These are phyloP conservation scores for Pterostichus madidus DNA, from an alignment of 2,888 invertebrate genomes.

Conservation along the genomic window DNA sequence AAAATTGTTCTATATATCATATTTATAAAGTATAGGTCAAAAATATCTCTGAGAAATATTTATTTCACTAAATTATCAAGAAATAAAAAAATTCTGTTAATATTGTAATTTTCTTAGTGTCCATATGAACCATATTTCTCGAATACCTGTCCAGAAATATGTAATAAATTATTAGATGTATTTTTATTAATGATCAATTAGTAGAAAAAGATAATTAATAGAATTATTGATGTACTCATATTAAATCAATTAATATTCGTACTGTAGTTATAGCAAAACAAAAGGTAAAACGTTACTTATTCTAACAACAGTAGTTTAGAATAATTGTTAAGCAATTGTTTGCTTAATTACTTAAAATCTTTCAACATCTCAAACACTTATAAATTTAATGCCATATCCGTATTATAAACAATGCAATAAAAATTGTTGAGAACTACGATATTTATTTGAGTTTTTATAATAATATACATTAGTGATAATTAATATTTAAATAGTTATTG, in stretches of 20 bases:
- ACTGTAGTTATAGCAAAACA: slow-evolving; percentile 6
- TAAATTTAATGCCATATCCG: slow-evolving; percentile 28
- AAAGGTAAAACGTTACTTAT: slow-evolving; percentile 51
- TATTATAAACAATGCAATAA: slow-evolving; percentile 35
- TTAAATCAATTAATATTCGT: slow-evolving; percentile 26
- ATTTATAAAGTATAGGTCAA: too few relatives aligned
- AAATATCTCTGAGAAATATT: too few relatives aligned
- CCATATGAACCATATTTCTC: too few relatives aligned
- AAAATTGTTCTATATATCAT: too few relatives aligned
- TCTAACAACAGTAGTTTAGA: slow-evolving; percentile 45
- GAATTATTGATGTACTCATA: background rate
- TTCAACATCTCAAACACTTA: background rate
- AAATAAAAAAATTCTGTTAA: too few relatives aligned
- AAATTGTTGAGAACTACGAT: slow-evolving; percentile 23
- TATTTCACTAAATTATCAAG: too few relatives aligned
- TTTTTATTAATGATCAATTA: too few relatives aligned
- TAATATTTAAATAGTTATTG: background rate
- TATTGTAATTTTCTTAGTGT: too few relatives aligned
- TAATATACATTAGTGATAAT: background rate
- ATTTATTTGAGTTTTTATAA: slow-evolving; percentile 24
- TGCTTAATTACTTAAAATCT: slow-evolving; percentile 14
- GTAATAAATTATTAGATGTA: too few relatives aligned
- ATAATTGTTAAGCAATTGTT: slow-evolving; percentile 5
- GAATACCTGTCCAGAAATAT: too few relatives aligned
- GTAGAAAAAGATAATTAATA: too few relatives aligned